These are phyloP conservation scores for Elanus axillaris DNA, from an alignment of 2,113 vertebrate species.

Conservation along the genomic window DNA sequence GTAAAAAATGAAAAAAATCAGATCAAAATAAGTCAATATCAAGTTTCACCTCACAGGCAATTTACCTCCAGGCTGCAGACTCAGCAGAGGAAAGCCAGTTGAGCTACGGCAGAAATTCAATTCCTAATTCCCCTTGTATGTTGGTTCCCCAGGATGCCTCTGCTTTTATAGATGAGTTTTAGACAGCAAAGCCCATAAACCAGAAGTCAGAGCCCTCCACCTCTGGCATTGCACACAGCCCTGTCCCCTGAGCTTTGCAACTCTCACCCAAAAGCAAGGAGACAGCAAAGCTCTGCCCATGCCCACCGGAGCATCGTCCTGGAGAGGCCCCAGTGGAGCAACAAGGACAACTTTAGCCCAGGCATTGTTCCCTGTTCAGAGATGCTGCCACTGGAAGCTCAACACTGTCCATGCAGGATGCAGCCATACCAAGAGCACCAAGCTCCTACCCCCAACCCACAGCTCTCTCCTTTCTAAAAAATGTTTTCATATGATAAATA, in stretches of 20 bases:
- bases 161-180: background rate
- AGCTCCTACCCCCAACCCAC: background rate
- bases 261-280: background rate
- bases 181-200: background rate
- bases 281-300: background rate
- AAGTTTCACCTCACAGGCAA: background rate
- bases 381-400: background rate
- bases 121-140: background rate
- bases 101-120: background rate
- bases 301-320: background rate
- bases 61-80: background rate
- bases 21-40: background rate
- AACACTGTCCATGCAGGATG: background rate
- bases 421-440: background rate
- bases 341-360: fast-evolving
- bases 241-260: background rate
- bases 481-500: background rate
- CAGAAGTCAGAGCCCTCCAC: background rate
- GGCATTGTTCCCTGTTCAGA: background rate
- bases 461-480: background rate
- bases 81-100: background rate
- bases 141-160: background rate
- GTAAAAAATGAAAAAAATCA: background rate
- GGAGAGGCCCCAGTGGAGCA: background rate
- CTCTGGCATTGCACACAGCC: background rate